Evolutionary conservation across 2,113 vertebrate species (phyloP).

Genomic region (Pelmatolapia mariae): DNA sequence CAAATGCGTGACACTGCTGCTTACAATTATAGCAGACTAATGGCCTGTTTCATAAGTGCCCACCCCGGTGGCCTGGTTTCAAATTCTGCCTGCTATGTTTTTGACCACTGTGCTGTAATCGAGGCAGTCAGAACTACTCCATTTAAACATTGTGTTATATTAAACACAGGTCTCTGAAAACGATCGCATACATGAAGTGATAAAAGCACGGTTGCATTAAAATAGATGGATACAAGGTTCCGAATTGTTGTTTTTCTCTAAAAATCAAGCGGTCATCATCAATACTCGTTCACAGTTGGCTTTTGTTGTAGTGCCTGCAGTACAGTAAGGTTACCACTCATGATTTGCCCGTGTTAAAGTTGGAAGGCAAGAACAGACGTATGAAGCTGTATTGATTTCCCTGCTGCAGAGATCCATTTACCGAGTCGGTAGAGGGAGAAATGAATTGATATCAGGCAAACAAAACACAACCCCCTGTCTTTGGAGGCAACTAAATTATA

Average conservation of each 20-base stretch:
- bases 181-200: not conserved
- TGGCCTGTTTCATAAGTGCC: conserved; percentile 44
- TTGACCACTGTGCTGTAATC: conserved; percentile 9
- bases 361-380: not conserved
- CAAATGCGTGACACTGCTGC: conserved; percentile 50
- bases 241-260: conserved; percentile 23
- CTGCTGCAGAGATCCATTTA: conserved; percentile 42
- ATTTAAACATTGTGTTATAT: not conserved
- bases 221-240: not conserved
- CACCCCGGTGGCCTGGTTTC: conserved; percentile 24
- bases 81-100: not conserved
- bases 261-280: not conserved
- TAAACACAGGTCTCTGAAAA: not conserved
- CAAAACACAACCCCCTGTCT: not conserved
- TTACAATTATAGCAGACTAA: conserved; percentile 62
- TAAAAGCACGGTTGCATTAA: not conserved
- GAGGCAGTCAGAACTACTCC: not conserved
- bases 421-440: conserved; percentile 49
- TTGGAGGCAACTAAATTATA: conserved; percentile 7
- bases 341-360: not conserved
- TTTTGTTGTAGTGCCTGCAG: conserved; percentile 1
- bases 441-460: conserved; percentile 52
- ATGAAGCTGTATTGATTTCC: conserved; percentile 39
- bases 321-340: not conserved
- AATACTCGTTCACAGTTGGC: conserved; percentile 28